phyloP scores from a whole-genome alignment of 2,797 vertebrate genomes.

The Malurus splendens region DNA sequence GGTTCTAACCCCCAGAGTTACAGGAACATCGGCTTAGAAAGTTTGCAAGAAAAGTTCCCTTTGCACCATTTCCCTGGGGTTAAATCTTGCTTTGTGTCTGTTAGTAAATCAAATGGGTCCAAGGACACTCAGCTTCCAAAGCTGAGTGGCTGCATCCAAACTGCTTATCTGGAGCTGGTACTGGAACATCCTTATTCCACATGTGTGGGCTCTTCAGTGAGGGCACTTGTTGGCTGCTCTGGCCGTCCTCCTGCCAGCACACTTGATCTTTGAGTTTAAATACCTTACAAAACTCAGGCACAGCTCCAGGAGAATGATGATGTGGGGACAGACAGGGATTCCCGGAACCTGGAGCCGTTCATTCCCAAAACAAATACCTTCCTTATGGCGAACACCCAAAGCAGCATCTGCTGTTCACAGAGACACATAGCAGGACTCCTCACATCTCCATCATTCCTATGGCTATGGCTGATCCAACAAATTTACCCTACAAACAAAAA shows the following conservation, averaged over 20 bases:
- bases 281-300: background rate
- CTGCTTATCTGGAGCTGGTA: background rate
- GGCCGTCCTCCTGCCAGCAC: background rate
- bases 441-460: background rate
- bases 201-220: background rate
- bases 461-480: background rate
- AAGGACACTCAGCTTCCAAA: background rate
- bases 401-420: background rate
- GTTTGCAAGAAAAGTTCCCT: background rate
- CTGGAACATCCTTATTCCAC: background rate
- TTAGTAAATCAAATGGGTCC: background rate
- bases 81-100: background rate
- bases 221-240: background rate
- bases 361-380: background rate
- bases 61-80: background rate
- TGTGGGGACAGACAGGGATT: background rate
- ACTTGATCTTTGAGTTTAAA: background rate
- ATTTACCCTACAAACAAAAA: background rate
- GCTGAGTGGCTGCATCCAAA: background rate
- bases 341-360: background rate
- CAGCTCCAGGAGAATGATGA: background rate
- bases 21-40: background rate
- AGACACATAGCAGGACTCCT: background rate
- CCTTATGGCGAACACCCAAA: background rate
- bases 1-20: background rate